phyloP scores from a whole-genome alignment of 2,888 invertebrate species.

The Crossocerus cetratus region DNA sequence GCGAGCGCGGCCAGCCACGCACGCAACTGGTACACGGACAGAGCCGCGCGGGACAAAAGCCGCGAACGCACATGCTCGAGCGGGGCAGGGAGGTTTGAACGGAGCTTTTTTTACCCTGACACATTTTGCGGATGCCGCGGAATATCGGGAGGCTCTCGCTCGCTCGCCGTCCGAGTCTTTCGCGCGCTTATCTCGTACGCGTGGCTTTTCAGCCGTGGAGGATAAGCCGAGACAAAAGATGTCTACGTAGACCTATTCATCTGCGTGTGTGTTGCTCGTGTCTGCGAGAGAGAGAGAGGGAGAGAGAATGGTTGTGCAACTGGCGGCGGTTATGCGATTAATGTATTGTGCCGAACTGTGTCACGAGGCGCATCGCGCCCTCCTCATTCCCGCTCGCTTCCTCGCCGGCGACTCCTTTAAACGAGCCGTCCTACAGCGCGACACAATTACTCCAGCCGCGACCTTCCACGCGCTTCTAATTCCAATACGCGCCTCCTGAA shows the following conservation, averaged over 20 bases:
- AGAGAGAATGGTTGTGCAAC: conserved; percentile 51
- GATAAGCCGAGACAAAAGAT: conserved; percentile 38
- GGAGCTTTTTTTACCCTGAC: not conserved
- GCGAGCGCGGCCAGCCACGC: not conserved
- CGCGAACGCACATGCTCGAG: not conserved
- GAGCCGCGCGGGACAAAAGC: not conserved
- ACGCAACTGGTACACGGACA: not conserved
- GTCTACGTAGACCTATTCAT: conserved; percentile 22
- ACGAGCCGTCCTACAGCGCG: conserved; percentile 11
- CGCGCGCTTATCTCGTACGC: not conserved
- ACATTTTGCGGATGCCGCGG: not conserved
- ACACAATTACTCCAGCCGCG: conserved; percentile 33
- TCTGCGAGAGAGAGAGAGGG: conserved; percentile 1
- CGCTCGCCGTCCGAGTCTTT: no score
- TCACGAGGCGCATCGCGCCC: conserved; percentile 42
- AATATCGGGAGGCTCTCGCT: no score
- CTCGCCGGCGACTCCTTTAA: conserved; percentile 34
- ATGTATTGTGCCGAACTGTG: conserved; percentile 54
- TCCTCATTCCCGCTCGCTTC: conserved; percentile 30
- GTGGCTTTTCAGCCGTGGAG: conserved; percentile 13
- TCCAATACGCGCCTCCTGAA: conserved; percentile 1
- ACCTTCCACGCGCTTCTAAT: conserved; percentile 30
- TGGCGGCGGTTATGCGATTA: conserved; percentile 56
- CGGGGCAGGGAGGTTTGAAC: not conserved
- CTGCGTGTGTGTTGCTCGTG: not conserved